phyloP scores from a whole-genome alignment of 2,888 invertebrate species.

The Epinotia nisella region DNA sequence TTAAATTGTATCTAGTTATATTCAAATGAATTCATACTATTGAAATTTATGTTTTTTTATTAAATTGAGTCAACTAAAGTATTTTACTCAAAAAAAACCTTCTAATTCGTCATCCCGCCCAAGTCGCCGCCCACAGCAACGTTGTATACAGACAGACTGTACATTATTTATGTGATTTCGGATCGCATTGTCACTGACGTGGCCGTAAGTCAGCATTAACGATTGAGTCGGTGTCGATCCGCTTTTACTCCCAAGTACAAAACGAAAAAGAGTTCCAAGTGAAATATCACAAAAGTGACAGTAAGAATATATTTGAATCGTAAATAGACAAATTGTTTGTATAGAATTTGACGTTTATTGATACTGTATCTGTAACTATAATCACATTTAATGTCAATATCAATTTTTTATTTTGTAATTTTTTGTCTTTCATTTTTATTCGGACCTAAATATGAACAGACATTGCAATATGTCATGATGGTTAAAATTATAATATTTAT shows the following conservation, averaged over 20 bases:
- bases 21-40: too few species aligned
- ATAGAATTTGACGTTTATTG: background rate
- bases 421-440: too few species aligned
- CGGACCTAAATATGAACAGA: too few species aligned
- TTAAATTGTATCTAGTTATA: too few species aligned
- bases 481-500: background rate
- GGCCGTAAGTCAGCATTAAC: conserved; percentile 28
- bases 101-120: conserved; percentile 30
- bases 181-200: conserved; percentile 18
- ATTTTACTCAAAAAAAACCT: background rate
- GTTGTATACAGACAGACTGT: conserved; percentile 10
- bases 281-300: conserved; percentile 1
- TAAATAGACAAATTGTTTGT: conserved; percentile 5
- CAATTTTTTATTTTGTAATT: too few species aligned
- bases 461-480: background rate
- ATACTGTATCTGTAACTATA: background rate
- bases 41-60: background rate
- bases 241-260: background rate
- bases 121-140: conserved; percentile 35
- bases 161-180: conserved; percentile 31
- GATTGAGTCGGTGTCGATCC: background rate
- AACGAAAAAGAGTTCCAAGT: background rate
- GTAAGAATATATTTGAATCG: background rate
- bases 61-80: background rate
- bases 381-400: background rate